Conservation (phyloP, 2,888 invertebrate genomes). For the Crioceris asparagi region DNA sequence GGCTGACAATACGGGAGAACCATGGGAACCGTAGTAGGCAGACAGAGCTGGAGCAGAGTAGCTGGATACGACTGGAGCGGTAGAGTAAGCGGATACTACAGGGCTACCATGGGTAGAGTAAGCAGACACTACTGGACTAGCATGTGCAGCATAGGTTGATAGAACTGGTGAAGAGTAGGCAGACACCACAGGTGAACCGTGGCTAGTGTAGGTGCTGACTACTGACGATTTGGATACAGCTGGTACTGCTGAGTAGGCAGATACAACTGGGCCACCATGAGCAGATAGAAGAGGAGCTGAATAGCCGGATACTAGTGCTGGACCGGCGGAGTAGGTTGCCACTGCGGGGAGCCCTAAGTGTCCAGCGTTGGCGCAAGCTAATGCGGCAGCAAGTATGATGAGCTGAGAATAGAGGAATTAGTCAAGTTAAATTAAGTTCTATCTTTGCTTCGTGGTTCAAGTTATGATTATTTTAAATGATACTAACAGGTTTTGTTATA, state of each 20-base stretch:
- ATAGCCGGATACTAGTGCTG: slow-evolving; percentile 30
- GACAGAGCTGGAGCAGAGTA: slow-evolving; percentile 30
- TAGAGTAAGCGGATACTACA: slow-evolving; percentile 23
- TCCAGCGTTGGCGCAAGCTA: slow-evolving; percentile 52
- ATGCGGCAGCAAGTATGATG: slow-evolving; percentile 45
- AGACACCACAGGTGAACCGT: slow-evolving; percentile 44
- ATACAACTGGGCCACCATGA: slow-evolving; percentile 26
- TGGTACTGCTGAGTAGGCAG: slow-evolving; percentile 34
- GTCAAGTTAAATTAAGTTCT: neutral
- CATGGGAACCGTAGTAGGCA: slow-evolving; percentile 31
- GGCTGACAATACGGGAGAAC: slow-evolving; percentile 46
- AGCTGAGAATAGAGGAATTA: slow-evolving; percentile 37
- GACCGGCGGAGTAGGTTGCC: slow-evolving; percentile 30
- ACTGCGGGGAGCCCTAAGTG: slow-evolving; percentile 32
- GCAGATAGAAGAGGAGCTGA: slow-evolving; percentile 24
- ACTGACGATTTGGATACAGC: slow-evolving; percentile 40
- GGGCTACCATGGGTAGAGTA: slow-evolving; percentile 19
- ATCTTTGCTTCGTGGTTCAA: too few species aligned
- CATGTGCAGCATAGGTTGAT: slow-evolving; percentile 15
- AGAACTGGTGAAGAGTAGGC: slow-evolving; percentile 32
- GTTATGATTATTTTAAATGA: too few species aligned
- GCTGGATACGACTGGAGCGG: slow-evolving; percentile 41
- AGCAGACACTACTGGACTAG: slow-evolving; percentile 19
- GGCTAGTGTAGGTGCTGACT: slow-evolving; percentile 47
- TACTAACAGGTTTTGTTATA: neutral